phyloP scores from a whole-genome alignment of 2,113 vertebrate genomes.

The Dipodomys spectabilis region DNA sequence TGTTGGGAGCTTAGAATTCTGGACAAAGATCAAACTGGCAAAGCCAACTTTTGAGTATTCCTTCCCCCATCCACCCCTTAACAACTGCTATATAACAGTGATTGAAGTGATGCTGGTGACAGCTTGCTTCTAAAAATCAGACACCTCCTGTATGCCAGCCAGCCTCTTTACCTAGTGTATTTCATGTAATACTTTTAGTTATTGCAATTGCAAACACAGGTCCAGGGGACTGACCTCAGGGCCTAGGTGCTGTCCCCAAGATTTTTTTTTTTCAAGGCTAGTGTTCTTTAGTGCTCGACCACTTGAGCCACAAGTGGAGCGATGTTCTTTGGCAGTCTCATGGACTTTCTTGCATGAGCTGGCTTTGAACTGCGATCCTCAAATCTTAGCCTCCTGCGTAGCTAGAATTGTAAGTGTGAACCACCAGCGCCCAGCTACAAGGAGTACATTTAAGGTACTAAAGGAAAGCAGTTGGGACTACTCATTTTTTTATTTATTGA shows the following conservation, averaged over 20 bases:
- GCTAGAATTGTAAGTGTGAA: too few species aligned
- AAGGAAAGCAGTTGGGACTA: slow-evolving; percentile 7
- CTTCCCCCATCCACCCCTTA: background rate
- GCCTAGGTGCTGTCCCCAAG: too few species aligned
- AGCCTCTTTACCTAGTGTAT: background rate
- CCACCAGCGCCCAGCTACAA: background rate
- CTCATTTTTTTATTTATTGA: slow-evolving; percentile 3
- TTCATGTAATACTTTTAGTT: background rate
- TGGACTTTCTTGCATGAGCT: too few species aligned
- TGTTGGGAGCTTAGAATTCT: background rate
- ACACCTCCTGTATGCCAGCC: background rate
- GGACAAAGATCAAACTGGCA: background rate
- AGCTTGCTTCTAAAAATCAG: background rate
- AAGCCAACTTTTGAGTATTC: background rate
- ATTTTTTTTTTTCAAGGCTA: too few species aligned
- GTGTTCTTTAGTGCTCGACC: too few species aligned
- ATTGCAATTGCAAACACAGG: too few species aligned
- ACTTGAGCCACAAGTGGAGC: too few species aligned
- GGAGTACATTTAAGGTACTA: slow-evolving; percentile 25
- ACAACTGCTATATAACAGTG: background rate
- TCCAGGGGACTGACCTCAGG: too few species aligned
- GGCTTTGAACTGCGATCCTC: too few species aligned
- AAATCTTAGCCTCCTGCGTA: too few species aligned
- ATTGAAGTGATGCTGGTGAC: background rate
- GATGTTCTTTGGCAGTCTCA: too few species aligned